Percentiles rank a stretch among this genome's conserved stretches.
phyloP scores from a whole-genome alignment of 2,113 vertebrate genomes.

The Calcarius ornatus region DNA sequence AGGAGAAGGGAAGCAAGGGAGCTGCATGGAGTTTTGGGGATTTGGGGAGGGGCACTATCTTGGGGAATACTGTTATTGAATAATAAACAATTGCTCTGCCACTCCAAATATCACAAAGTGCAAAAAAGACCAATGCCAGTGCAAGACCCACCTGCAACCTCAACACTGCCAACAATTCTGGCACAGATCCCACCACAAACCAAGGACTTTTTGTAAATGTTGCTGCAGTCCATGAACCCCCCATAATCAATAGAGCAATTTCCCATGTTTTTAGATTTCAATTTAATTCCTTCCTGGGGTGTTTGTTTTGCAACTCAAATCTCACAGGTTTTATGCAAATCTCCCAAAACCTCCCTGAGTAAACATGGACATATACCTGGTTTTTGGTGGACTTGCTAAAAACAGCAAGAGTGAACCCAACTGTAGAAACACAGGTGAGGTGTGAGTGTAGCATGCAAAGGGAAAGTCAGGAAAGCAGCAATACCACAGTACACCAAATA shows the following conservation, averaged over 20 bases:
- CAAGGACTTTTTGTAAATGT: background rate
- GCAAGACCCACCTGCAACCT: background rate
- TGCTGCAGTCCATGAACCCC: background rate
- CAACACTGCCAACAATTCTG: background rate
- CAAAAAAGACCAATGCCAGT: background rate
- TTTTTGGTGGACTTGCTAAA: background rate
- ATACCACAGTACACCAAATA: background rate
- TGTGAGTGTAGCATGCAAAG: no score
- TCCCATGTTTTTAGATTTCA: background rate
- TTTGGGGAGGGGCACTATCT: no score
- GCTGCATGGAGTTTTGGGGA: background rate
- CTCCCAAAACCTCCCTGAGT: background rate
- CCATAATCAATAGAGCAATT: fast-evolving
- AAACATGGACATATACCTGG: background rate
- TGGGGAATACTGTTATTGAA: background rate
- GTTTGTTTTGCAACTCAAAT: background rate
- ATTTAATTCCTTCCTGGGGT: background rate
- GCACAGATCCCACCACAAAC: background rate
- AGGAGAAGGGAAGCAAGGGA: background rate
- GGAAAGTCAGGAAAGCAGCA: background rate
- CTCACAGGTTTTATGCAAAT: background rate
- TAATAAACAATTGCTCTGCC: background rate
- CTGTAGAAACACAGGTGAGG: background rate
- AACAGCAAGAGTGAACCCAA: background rate
- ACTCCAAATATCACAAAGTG: background rate